A percentile compares a stretch with the other conserved stretches of the same genome.
Evolutionary conservation across 2,888 invertebrate species (phyloP).

Genomic region (Meta bourneti): DNA sequence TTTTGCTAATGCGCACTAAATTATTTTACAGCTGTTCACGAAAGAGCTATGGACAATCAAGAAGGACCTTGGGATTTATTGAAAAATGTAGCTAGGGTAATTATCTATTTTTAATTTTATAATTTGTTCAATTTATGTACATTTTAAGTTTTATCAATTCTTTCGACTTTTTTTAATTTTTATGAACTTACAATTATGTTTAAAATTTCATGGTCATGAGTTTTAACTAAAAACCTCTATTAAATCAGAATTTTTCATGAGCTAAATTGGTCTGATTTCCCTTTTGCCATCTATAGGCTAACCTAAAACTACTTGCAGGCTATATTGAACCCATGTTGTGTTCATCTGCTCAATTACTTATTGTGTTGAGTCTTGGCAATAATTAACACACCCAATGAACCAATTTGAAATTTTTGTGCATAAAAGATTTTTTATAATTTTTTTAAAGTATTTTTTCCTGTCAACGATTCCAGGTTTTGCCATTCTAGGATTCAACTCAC

Average conservation of each 20-base stretch:
- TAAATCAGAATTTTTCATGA: not conserved
- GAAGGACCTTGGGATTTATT: constrained; percentile 96
- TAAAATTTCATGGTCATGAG: too few relatives aligned
- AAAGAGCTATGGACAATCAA: constrained; percentile 82
- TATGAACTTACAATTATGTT: too few relatives aligned
- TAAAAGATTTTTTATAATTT: not conserved
- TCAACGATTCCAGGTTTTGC: not conserved
- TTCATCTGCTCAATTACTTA: too few relatives aligned
- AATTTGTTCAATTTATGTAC: not conserved
- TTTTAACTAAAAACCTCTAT: not conserved
- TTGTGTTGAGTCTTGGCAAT: too few relatives aligned
- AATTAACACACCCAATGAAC: too few relatives aligned
- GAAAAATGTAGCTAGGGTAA: constrained; percentile 83
- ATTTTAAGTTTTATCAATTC: too few relatives aligned
- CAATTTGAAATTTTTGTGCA: not conserved
- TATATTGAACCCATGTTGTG: too few relatives aligned
- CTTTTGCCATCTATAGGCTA: too few relatives aligned
- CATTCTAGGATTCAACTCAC: not conserved
- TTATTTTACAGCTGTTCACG: constrained; percentile 78
- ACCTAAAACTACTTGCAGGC: too few relatives aligned
- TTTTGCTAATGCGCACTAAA: not conserved
- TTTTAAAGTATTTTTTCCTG: not conserved
- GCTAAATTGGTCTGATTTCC: not conserved
- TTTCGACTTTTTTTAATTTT: too few relatives aligned
- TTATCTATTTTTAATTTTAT: constrained; percentile 9